Conservation (phyloP, 64 coral and sea anemone species). For the Anthopleura sola region DNA sequence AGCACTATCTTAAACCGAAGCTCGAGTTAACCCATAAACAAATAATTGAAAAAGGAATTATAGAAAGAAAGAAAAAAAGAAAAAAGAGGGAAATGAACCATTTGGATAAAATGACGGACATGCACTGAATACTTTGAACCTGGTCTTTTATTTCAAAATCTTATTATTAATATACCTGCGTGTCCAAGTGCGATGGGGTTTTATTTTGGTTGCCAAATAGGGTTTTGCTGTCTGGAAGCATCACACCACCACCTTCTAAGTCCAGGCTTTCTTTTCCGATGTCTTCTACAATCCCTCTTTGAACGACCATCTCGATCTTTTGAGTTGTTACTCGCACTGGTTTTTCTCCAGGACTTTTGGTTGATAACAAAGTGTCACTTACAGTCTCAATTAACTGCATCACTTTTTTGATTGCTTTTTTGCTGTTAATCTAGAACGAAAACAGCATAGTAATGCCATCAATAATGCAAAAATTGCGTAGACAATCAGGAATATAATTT, state of each 20-base stretch:
- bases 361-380: constrained; percentile 56
- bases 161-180: constrained; percentile 56
- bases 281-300: constrained; percentile 29
- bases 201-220: constrained; percentile 27
- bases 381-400: constrained; percentile 50
- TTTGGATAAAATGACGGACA: too few relatives aligned
- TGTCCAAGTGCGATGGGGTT: constrained; percentile 44
- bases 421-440: not conserved
- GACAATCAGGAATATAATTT: too few relatives aligned
- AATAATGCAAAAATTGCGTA: not conserved
- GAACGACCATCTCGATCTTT: constrained; percentile 50
- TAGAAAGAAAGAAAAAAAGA: too few relatives aligned
- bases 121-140: too few relatives aligned
- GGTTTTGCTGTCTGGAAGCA: constrained; percentile 40
- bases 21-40: too few relatives aligned
- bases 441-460: not conserved
- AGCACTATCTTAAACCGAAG: too few relatives aligned
- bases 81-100: too few relatives aligned
- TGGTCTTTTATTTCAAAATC: too few relatives aligned
- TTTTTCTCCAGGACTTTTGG: constrained; percentile 27
- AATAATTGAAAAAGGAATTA: too few relatives aligned
- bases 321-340: constrained; percentile 51
- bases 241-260: constrained; percentile 41
- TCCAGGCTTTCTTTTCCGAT: constrained; percentile 43
- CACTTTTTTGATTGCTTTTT: constrained; percentile 36